A percentile compares a stretch with the other conserved stretches of the same genome.
phyloP scores from a whole-genome alignment of 2,797 vertebrate genomes.

The Thripadectes ignobilis region DNA sequence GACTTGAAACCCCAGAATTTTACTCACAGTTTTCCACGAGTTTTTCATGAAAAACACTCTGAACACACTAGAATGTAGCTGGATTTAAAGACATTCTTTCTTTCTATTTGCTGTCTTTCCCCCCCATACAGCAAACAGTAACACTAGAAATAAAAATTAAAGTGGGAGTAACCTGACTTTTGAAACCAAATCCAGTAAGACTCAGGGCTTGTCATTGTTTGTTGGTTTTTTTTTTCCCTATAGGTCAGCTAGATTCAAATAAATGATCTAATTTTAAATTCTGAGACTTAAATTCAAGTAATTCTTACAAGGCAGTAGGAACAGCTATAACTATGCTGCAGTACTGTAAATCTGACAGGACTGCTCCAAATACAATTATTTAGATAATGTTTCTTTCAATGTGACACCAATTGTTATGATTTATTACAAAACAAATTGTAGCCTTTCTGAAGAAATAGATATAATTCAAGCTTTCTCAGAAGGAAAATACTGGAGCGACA shows the following conservation, averaged over 20 bases:
- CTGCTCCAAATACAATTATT: background rate
- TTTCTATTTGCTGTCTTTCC: background rate
- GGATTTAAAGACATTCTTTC: background rate
- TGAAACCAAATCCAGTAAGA: constrained; percentile 43
- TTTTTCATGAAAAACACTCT: constrained; percentile 49
- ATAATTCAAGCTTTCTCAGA: background rate
- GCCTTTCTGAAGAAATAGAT: background rate
- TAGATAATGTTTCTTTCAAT: background rate
- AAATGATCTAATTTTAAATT: constrained; percentile 58
- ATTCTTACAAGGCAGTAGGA: constrained; percentile 28
- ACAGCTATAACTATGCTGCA: background rate
- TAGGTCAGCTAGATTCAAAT: constrained; percentile 54
- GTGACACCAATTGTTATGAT: background rate
- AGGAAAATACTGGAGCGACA: background rate
- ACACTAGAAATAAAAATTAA: constrained; percentile 48
- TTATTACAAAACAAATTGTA: background rate
- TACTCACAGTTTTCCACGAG: background rate
- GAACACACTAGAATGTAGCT: constrained; percentile 7
- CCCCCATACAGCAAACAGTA: background rate
- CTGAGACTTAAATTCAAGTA: constrained; percentile 22
- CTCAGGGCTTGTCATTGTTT: constrained; percentile 11
- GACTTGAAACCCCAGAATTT: background rate
- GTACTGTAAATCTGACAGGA: background rate
- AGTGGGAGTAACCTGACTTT: constrained; percentile 38
- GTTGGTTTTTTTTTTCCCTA: background rate